Percentiles rank a stretch among this genome's conserved stretches.
These are phyloP conservation scores for Xiphorhynchus erythropygius DNA, from an alignment of 2,797 vertebrate genomes.

Conservation along the genomic window DNA sequence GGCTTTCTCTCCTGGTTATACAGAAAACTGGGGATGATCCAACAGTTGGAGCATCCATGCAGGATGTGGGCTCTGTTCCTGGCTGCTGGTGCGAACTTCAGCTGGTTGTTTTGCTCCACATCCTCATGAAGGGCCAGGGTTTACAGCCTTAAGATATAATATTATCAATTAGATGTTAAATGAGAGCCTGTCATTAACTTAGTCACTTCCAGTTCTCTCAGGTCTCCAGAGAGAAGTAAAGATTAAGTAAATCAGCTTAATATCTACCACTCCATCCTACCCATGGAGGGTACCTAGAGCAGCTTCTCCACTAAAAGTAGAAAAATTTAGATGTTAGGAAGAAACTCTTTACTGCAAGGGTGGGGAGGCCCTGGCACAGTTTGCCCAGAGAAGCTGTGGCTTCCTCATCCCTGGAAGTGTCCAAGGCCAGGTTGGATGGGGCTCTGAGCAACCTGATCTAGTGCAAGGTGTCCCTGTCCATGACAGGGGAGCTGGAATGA, in stretches of 20 bases:
- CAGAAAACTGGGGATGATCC: not conserved
- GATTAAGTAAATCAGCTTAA: not conserved
- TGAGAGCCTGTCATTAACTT: not conserved
- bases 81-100: not conserved
- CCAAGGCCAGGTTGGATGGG: rapidly evolving
- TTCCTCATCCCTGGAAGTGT: not conserved
- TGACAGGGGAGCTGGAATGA: not conserved
- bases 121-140: not conserved
- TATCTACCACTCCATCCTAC: not conserved
- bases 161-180: not conserved
- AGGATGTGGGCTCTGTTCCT: not conserved
- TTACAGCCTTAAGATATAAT: not conserved
- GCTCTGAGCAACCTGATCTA: not conserved
- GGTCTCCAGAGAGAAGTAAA: not conserved
- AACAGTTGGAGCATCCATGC: not conserved
- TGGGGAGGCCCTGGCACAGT: not conserved
- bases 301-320: not conserved
- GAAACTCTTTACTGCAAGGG: not conserved
- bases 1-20: not conserved
- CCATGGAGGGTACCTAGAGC: not conserved
- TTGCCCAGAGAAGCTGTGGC: too few species aligned
- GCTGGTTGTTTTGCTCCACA: not conserved
- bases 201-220: not conserved
- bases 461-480: not conserved
- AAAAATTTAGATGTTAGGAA: not conserved